Conservation (phyloP, 1,140 invertebrate species). For the Dendrolimus punctatus region DNA sequence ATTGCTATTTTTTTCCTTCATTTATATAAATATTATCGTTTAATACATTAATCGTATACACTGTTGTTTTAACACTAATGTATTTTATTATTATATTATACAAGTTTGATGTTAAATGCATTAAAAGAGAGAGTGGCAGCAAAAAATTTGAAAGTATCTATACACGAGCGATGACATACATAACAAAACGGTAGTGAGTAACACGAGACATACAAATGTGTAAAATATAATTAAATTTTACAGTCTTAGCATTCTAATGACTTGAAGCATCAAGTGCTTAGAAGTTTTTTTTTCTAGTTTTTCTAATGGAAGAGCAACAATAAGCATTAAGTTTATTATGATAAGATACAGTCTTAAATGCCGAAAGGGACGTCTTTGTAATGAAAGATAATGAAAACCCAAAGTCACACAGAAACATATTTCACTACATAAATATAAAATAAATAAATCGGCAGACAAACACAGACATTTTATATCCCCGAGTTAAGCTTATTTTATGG, state of each 20-base stretch:
- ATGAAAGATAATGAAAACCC: too few species aligned
- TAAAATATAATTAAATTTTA: slow-evolving; percentile 21
- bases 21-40: slow-evolving; percentile 13
- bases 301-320: too few species aligned
- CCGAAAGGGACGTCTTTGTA: too few species aligned
- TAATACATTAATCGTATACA: not conserved
- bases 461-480: too few species aligned
- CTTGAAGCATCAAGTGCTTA: slow-evolving; percentile 11
- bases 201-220: slow-evolving; percentile 49
- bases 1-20: slow-evolving; percentile 46
- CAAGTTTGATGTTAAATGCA: slow-evolving; percentile 5
- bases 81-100: slow-evolving; percentile 5
- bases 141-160: slow-evolving; percentile 41
- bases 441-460: too few species aligned
- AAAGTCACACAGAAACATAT: too few species aligned
- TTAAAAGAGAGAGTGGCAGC: slow-evolving; percentile 39
- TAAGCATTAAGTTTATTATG: too few species aligned
- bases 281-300: not conserved
- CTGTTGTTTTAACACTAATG: not conserved
- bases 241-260: slow-evolving; percentile 43
- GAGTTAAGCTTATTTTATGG: too few species aligned
- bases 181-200: slow-evolving; percentile 33
- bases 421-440: too few species aligned
- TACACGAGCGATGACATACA: slow-evolving; percentile 28
- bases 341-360: too few species aligned